Conservation (phyloP, 2,797 vertebrate species). For the Rhabdophis nuchalis region DNA sequence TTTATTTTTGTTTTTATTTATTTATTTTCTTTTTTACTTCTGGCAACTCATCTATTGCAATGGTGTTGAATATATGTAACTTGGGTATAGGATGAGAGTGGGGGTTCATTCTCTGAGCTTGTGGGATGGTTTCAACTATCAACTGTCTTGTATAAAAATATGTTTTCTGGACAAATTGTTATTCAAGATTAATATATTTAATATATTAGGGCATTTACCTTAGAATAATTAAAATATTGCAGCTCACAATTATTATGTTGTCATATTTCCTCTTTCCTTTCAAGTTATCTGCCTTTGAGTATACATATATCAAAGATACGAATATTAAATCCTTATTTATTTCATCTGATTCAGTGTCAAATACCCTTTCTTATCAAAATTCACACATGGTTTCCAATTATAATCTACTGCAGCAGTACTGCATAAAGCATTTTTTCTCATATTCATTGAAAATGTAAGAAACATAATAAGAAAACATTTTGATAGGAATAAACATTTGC, state of each 20-base stretch:
- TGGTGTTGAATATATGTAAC: background rate
- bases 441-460: background rate
- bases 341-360: slow-evolving; percentile 12
- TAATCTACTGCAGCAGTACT: background rate
- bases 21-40: background rate
- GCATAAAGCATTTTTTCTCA: background rate
- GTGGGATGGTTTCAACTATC: background rate
- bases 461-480: background rate
- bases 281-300: slow-evolving; percentile 7
- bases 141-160: background rate
- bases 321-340: slow-evolving; percentile 3
- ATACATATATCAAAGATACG: slow-evolving; percentile 13
- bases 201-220: slow-evolving; percentile 18
- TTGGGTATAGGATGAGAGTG: background rate
- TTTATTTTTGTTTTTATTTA: background rate
- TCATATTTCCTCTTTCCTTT: slow-evolving; percentile 23
- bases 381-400: background rate
- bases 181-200: slow-evolving; percentile 2
- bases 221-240: slow-evolving; percentile 28
- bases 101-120: background rate
- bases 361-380: background rate
- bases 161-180: background rate
- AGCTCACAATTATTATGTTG: slow-evolving; percentile 17
- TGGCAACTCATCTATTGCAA: background rate
- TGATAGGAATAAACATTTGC: background rate